These are phyloP conservation scores for Rhodeus uyekii DNA, from an alignment of 2,797 vertebrate genomes.

Conservation along the genomic window DNA sequence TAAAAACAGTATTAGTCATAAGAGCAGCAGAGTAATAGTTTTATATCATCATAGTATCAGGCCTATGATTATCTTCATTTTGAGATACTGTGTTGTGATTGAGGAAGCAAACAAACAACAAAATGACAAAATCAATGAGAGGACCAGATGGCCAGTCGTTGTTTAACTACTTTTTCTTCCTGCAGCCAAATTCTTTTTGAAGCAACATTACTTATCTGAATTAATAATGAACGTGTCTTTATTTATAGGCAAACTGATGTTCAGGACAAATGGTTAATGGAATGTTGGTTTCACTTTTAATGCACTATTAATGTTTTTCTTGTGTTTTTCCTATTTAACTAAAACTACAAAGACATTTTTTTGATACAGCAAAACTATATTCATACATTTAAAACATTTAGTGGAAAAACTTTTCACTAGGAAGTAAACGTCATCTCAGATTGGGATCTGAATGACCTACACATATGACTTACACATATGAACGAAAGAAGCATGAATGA, in stretches of 20 bases:
- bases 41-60: neutral
- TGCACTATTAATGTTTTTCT: neutral
- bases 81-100: neutral
- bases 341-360: neutral
- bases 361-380: neutral
- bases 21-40: neutral
- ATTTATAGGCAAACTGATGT: neutral
- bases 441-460: neutral
- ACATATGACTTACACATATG: no score
- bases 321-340: neutral
- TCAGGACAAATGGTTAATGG: neutral
- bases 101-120: neutral
- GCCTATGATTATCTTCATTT: no score
- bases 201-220: neutral
- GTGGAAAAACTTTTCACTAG: neutral
- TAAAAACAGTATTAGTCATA: neutral
- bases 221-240: neutral
- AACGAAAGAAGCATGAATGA: neutral
- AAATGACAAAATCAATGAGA: neutral
- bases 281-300: neutral
- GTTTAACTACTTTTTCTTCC: neutral
- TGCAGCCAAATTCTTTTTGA: neutral
- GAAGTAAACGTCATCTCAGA: neutral
- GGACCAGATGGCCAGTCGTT: neutral
- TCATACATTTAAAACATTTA: neutral